A percentile compares a stretch with the other conserved stretches of the same genome.
Conservation (phyloP, 2,113 vertebrate species). For the Mesocricetus auratus region DNA sequence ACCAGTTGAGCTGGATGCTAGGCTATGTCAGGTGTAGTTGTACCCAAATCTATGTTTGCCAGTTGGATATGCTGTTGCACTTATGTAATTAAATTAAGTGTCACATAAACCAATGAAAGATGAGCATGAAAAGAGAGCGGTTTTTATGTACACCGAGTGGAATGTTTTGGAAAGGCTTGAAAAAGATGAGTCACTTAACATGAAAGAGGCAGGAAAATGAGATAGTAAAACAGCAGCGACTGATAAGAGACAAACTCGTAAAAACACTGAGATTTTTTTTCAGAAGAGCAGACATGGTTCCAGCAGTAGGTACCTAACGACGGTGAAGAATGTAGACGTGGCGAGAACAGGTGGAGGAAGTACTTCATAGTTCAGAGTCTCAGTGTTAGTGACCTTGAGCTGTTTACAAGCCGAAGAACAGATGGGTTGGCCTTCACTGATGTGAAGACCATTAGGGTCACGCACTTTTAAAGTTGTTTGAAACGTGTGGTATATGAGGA, state of each 20-base stretch:
- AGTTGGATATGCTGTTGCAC: conserved; percentile 48
- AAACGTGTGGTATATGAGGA: not conserved
- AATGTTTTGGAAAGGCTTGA: conserved; percentile 46
- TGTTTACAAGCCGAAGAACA: not conserved
- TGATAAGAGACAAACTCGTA: conserved; percentile 39
- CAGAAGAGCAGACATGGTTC: not conserved
- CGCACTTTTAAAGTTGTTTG: not conserved
- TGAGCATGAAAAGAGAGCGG: conserved; percentile 16
- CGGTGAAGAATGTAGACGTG: not conserved
- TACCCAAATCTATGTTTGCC: conserved; percentile 19
- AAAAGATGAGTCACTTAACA: conserved; percentile 54
- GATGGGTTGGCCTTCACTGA: not conserved
- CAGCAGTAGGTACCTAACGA: not conserved
- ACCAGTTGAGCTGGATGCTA: not conserved
- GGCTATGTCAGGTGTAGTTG: not conserved
- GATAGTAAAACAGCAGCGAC: conserved; percentile 32
- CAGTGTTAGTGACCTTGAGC: not conserved
- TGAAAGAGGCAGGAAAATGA: conserved; percentile 21
- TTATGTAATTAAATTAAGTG: conserved; percentile 71
- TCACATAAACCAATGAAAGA: conserved; percentile 65
- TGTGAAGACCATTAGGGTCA: not conserved
- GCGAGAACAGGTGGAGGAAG: not conserved
- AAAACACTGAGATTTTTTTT: conserved; percentile 42
- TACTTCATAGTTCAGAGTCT: rapidly evolving
- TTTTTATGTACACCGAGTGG: conserved; percentile 15